These are phyloP conservation scores for Ictalurus punctatus DNA, from an alignment of 2,113 vertebrate species.

Conservation along the genomic window DNA sequence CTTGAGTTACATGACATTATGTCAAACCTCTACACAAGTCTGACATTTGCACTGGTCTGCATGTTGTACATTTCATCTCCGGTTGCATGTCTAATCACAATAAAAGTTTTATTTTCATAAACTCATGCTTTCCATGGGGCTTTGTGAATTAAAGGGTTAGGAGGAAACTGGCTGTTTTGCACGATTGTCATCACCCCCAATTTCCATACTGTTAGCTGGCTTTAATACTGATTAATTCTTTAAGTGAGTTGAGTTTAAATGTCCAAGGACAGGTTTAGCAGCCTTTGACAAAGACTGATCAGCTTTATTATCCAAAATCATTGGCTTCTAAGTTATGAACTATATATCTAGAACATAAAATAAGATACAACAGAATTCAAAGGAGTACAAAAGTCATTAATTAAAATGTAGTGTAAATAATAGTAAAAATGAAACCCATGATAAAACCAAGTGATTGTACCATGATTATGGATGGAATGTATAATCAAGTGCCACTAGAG, in stretches of 20 bases:
- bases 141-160: conserved; percentile 2
- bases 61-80: conserved; percentile 59
- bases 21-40: neutral
- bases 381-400: conserved; percentile 46
- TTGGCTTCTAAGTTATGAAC: conserved; percentile 25
- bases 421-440: conserved; percentile 36
- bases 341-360: conserved; percentile 34
- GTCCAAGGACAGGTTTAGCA: conserved; percentile 11
- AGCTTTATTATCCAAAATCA: conserved; percentile 21
- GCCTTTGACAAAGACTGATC: conserved; percentile 5
- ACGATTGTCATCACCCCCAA: neutral
- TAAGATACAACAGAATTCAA: conserved; percentile 24
- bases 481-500: conserved; percentile 68
- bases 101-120: conserved; percentile 2
- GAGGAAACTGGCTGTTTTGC: neutral
- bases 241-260: conserved; percentile 30
- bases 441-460: conserved; percentile 52
- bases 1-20: conserved; percentile 39
- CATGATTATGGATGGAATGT: conserved; percentile 66
- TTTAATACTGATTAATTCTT: conserved; percentile 50
- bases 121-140: conserved; percentile 10
- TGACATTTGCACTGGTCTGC: conserved; percentile 12
- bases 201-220: neutral
- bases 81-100: neutral
- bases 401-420: conserved; percentile 41